Evolutionary conservation across 2,113 vertebrate genomes (phyloP).

Genomic region (Strix aluco): DNA sequence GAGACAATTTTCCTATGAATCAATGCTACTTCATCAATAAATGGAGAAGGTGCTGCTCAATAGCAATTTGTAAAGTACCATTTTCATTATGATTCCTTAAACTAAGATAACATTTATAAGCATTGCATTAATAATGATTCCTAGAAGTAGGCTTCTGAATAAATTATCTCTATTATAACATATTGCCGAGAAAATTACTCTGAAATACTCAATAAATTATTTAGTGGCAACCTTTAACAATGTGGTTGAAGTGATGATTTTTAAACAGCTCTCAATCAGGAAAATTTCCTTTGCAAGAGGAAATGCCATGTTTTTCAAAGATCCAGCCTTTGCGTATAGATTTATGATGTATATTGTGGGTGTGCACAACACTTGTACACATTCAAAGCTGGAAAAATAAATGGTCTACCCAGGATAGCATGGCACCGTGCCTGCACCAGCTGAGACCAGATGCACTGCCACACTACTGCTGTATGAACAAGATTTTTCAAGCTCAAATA

Average conservation of each 20-base stretch:
- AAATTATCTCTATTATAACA: not conserved
- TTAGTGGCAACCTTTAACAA: not conserved
- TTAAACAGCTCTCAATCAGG: not conserved
- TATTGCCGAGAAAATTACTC: not conserved
- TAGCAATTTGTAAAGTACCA: not conserved
- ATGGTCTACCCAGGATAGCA: not conserved
- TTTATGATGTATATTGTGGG: not conserved
- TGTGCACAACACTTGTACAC: not conserved
- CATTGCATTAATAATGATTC: slow-evolving; percentile 1
- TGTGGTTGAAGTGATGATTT: not conserved
- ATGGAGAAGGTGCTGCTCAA: slow-evolving; percentile 8
- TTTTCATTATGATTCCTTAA: not conserved
- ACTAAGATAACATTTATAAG: slow-evolving; percentile 14
- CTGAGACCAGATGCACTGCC: not conserved
- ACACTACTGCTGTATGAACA: not conserved
- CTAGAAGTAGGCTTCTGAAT: slow-evolving; percentile 1
- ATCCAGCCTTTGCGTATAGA: not conserved
- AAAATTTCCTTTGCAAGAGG: not conserved
- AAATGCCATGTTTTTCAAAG: not conserved
- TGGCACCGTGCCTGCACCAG: not conserved
- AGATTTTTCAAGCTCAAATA: not conserved
- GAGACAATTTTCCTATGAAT: slow-evolving; percentile 19
- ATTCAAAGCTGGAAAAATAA: not conserved
- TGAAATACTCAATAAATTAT: slow-evolving; percentile 30
- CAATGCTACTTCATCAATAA: slow-evolving; percentile 45